These are phyloP conservation scores for Marmota monax DNA, from an alignment of 2,113 vertebrate species.

Conservation along the genomic window DNA sequence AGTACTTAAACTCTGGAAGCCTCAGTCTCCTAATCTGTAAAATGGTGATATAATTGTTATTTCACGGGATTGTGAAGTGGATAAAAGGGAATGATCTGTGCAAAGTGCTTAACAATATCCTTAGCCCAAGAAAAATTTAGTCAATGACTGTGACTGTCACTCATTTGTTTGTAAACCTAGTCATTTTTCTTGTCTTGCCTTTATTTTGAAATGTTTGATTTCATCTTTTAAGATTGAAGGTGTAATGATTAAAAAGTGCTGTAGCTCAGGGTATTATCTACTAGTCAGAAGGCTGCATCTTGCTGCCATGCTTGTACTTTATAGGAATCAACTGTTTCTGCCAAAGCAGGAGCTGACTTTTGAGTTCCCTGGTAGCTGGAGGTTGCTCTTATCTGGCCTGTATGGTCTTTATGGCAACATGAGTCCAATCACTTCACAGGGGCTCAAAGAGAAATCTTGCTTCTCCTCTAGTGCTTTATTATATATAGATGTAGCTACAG, in stretches of 20 bases:
- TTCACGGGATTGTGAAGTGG: neutral
- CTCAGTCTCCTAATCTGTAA: conserved; percentile 15
- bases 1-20: neutral
- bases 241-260: conserved; percentile 27
- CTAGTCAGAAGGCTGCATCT: neutral
- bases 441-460: conserved; percentile 28
- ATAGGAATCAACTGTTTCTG: conserved; percentile 13
- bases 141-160: neutral
- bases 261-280: neutral
- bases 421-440: neutral
- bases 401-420: neutral
- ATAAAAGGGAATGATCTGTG: neutral
- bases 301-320: neutral
- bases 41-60: neutral
- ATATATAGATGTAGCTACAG: neutral
- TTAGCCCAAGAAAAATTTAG: neutral
- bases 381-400: conserved; percentile 7
- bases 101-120: neutral
- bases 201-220: conserved; percentile 45
- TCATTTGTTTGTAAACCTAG: conserved; percentile 1
- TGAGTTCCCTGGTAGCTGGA: neutral
- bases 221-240: conserved; percentile 48
- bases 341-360: conserved; percentile 5
- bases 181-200: neutral
- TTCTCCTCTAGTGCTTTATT: conserved; percentile 16